phyloP scores from a whole-genome alignment of 92 coral and sea anemone species.

The Phymanthus crucifer region DNA sequence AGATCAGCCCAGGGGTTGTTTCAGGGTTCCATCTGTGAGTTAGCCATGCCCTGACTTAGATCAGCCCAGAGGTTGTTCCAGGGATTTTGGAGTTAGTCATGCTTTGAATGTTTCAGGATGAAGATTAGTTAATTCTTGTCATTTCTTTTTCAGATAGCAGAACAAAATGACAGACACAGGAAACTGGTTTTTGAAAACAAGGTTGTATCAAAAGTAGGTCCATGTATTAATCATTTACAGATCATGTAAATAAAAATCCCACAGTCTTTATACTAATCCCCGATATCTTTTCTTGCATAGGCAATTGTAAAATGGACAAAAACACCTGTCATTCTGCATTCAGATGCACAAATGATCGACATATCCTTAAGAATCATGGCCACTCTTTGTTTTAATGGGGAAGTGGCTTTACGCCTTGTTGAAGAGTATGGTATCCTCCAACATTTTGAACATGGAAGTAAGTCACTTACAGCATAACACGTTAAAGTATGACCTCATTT shows the following conservation, averaged over 20 bases:
- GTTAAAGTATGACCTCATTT: no score
- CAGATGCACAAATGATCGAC: constrained; percentile 64
- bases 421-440: constrained; percentile 46
- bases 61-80: no score
- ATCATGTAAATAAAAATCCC: no score
- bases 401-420: constrained; percentile 61
- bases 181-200: constrained; percentile 70
- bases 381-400: constrained; percentile 59
- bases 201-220: constrained; percentile 70
- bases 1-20: no score
- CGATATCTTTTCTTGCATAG: constrained; percentile 16
- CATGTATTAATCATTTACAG: neutral
- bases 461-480: neutral
- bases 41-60: no score
- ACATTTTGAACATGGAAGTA: constrained; percentile 70
- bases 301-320: constrained; percentile 69
- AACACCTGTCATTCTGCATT: constrained; percentile 60
- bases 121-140: neutral
- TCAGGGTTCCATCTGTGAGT: no score
- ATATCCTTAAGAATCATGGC: constrained; percentile 46
- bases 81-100: no score
- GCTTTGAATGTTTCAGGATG: no score
- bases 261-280: no score
- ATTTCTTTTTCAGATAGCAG: constrained; percentile 64
- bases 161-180: constrained; percentile 83